Base-by-base conservation (phyloP, 2,888 invertebrate genomes). In the Dasypogon diadema region DNA sequence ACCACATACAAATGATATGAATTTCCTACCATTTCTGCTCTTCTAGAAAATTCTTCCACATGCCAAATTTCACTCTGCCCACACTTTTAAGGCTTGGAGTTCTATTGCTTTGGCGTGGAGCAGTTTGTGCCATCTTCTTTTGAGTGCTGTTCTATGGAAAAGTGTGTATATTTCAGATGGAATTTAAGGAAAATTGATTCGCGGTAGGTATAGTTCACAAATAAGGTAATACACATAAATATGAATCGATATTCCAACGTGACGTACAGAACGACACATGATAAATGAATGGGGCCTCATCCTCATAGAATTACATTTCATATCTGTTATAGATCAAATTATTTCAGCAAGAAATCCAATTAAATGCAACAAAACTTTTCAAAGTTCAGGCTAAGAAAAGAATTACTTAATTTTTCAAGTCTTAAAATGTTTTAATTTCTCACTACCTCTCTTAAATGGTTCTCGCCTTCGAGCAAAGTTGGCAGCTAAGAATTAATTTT, bases 31-130 rank as follows among this genome's bases (percentile, higher is more conserved):
- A 26, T 16, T 16, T n/a, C 16, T 8, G 58, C 12, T 21, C 63
- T 48, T 48, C n/a, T 16, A 12, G 22, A 22, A 42, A 63, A 42
- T 34, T 63, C 63, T n/a, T 24, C 37, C n/a, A 37, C 63, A 63
- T 63, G 46, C 63, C 63, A 63, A 63, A 63, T 63, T 63, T 22
- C 63, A 42, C 42, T 37, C 34, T 63, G 42, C 46, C 42, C 42
- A 18, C 42, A 14, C 63, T 63, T 42, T 34, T 21, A 22, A 63
- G 22, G 18, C 63, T 30, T 3, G 3, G 30, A 30, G 8, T 30
- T 30, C 4, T 30, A 8, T 30, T 16, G 63, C 63, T 42, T 42
- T 42, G 42, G 18, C 22, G 21, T 22, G 21, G 8, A 37, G 21
- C 42, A 63, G 63, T 42, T 42, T 42, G 63, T 42, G 63, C 63